These are phyloP conservation scores for Leptestheria dahalacensis DNA, from an alignment of 1,140 invertebrate species.

Conservation along the genomic window DNA sequence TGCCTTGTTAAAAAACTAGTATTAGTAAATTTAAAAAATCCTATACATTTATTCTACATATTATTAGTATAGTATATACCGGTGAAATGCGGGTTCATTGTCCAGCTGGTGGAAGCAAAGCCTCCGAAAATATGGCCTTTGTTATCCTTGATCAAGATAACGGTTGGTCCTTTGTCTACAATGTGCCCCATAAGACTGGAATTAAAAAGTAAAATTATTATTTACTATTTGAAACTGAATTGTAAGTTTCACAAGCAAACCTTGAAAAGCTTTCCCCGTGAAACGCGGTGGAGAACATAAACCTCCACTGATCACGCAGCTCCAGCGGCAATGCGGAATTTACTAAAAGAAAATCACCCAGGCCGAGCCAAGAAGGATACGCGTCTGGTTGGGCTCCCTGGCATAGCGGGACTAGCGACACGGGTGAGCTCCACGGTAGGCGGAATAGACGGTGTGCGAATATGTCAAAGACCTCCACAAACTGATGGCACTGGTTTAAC, in stretches of 20 bases:
- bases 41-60: neutral
- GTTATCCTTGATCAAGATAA: constrained; percentile 60
- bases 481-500: neutral
- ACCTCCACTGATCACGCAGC: constrained; percentile 57
- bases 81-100: constrained; percentile 48
- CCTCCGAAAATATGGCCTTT: constrained; percentile 76
- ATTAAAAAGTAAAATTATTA: neutral
- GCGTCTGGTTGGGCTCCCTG: neutral
- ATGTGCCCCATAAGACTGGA: constrained; percentile 28
- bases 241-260: neutral
- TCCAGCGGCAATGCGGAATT: constrained; percentile 56
- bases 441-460: neutral
- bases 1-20: constrained; percentile 31
- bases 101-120: constrained; percentile 62
- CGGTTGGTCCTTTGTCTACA: constrained; percentile 55
- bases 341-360: constrained; percentile 50
- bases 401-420: neutral
- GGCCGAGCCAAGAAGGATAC: neutral
- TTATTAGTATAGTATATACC: constrained; percentile 24
- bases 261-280: constrained; percentile 66
- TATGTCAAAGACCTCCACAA: neutral
- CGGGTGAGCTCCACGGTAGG: neutral
- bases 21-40: constrained; percentile 6
- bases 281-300: constrained; percentile 63
- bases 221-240: too few species aligned